Evolutionary conservation across 1,140 invertebrate genomes (phyloP).

Genomic region (Neotoxoptera formosana): DNA sequence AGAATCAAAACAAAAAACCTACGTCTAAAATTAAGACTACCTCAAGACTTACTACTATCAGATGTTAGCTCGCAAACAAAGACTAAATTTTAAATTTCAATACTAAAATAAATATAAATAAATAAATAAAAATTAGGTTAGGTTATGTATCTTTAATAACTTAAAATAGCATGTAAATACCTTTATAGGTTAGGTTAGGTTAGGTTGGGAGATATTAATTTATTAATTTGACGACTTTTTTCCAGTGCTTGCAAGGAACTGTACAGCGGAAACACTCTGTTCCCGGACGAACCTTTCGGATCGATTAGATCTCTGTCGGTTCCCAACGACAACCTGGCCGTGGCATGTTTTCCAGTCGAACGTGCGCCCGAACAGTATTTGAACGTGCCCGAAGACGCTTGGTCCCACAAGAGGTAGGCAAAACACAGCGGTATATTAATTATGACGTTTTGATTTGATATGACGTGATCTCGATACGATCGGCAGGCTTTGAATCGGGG

Average conservation of each 20-base stretch:
- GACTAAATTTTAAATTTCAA: no score
- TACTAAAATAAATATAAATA: no score
- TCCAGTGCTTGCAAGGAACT: slow-evolving; percentile 15
- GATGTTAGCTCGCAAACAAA: no score
- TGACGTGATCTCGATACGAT: background rate
- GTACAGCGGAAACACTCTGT: slow-evolving; percentile 22
- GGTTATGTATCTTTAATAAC: no score
- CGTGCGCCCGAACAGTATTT: background rate
- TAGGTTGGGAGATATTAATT: no score
- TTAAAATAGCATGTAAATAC: no score
- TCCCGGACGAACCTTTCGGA: slow-evolving; percentile 46
- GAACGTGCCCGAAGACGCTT: slow-evolving; percentile 35
- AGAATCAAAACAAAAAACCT: no score
- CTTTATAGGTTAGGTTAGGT: no score
- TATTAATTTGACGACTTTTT: background rate
- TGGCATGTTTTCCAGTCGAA: slow-evolving; percentile 50
- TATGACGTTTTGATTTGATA: background rate
- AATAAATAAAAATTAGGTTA: no score
- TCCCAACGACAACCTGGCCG: slow-evolving; percentile 35
- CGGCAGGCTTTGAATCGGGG: background rate
- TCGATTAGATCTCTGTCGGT: slow-evolving; percentile 55
- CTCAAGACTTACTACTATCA: no score
- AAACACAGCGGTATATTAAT: background rate
- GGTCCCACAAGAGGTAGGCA: slow-evolving; percentile 45
- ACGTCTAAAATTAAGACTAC: no score